phyloP scores from a whole-genome alignment of 2,888 invertebrate species.

The Cephus spinipes region DNA sequence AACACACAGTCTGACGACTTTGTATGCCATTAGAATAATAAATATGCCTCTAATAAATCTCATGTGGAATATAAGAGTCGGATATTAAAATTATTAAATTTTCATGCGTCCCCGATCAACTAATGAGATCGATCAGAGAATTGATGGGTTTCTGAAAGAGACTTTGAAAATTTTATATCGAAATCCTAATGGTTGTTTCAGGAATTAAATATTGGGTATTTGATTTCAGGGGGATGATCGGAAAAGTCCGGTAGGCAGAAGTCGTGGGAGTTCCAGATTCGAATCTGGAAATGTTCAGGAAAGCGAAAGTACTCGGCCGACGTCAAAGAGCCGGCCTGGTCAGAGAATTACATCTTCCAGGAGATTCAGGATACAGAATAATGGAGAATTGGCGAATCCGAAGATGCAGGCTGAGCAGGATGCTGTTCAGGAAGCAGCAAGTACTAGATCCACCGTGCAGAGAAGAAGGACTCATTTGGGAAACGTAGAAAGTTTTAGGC shows the following conservation, averaged over 20 bases:
- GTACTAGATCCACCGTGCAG: neutral
- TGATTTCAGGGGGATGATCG: slow-evolving; percentile 47
- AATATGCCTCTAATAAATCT: neutral
- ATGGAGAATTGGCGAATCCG: neutral
- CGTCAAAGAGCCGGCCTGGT: slow-evolving; percentile 29
- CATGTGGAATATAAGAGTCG: neutral
- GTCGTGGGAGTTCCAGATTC: slow-evolving; percentile 49
- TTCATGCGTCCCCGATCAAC: no score
- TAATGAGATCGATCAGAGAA: no score
- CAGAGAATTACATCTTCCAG: neutral
- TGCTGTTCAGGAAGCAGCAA: neutral
- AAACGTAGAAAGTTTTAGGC: neutral
- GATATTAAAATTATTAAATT: neutral
- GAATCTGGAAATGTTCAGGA: slow-evolving; percentile 30
- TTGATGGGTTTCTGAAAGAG: neutral
- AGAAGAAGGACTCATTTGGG: neutral
- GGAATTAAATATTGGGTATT: slow-evolving; percentile 2
- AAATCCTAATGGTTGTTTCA: neutral
- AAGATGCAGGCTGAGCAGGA: neutral
- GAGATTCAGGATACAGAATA: neutral
- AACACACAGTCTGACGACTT: neutral
- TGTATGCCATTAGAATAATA: neutral
- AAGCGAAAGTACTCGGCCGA: slow-evolving; percentile 16
- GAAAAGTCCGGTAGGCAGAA: slow-evolving; percentile 36
- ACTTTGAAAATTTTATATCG: neutral